Conservation (phyloP, 2,797 vertebrate genomes). For the Gymnothorax javanicus region DNA sequence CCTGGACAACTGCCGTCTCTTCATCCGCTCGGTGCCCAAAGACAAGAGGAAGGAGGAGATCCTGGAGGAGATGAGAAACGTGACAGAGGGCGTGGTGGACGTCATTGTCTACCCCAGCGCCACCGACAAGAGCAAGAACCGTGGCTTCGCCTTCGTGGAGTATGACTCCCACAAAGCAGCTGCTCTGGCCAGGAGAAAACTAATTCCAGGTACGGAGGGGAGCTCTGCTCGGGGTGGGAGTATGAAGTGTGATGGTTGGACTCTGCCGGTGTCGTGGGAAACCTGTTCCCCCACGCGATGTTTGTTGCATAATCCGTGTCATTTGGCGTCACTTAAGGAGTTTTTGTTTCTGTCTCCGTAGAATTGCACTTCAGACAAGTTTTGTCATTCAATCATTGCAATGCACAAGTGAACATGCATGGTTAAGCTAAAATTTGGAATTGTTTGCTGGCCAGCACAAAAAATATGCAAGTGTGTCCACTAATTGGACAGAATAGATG, state of each 20-base stretch:
- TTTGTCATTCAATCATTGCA: no score
- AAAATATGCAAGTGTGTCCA: no score
- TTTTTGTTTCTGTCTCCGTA: no score
- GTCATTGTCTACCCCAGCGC: slow-evolving; percentile 90
- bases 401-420: no score
- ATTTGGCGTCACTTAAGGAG: no score
- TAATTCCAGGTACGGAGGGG: slow-evolving; percentile 82
- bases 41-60: slow-evolving; percentile 93
- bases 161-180: slow-evolving; percentile 94
- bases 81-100: slow-evolving; percentile 91
- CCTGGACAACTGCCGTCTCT: slow-evolving; percentile 93
- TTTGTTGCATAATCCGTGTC: no score
- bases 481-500: no score
- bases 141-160: slow-evolving; percentile 93
- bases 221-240: not conserved
- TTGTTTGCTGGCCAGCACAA: no score
- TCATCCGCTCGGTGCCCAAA: slow-evolving; percentile 92
- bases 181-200: slow-evolving; percentile 88
- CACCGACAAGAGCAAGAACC: slow-evolving; percentile 80
- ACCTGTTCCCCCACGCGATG: no score
- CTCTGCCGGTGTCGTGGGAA: not conserved
- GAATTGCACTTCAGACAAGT: no score
- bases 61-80: slow-evolving; percentile 88
- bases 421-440: no score
- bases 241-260: not conserved